Percentiles rank a stretch among this genome's conserved stretches.
Evolutionary conservation across 1,140 invertebrate species (phyloP).

Genomic region (Diprion similis): DNA sequence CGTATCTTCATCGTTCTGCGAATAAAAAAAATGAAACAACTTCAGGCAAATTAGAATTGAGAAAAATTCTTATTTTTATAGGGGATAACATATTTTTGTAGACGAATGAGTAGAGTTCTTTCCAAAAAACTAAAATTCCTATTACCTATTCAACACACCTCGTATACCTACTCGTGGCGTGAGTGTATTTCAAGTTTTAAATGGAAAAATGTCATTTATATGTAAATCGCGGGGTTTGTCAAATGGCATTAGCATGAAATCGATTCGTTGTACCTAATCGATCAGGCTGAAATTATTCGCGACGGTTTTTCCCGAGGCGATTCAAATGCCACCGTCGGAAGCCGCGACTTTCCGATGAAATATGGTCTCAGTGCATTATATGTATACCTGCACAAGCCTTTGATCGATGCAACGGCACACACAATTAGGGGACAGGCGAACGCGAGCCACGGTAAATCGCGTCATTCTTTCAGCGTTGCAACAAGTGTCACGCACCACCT

Average conservation of each 20-base stretch:
- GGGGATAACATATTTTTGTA: too few species aligned
- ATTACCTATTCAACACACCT: too few species aligned
- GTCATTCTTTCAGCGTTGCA: neutral
- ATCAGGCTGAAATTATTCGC: neutral
- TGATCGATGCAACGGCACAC: too few species aligned
- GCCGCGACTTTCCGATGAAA: neutral
- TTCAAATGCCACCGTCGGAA: neutral
- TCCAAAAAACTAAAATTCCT: too few species aligned
- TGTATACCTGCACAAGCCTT: too few species aligned
- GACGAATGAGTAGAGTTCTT: too few species aligned
- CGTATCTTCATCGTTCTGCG: too few species aligned
- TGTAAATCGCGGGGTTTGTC: conserved; percentile 33
- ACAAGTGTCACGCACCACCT: neutral
- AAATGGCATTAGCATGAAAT: conserved; percentile 21
- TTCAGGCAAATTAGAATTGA: too few species aligned
- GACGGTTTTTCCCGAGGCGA: neutral
- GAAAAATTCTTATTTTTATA: too few species aligned
- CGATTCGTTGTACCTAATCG: conserved; percentile 17
- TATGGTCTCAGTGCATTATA: neutral
- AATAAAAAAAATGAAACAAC: too few species aligned
- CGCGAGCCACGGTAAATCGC: neutral
- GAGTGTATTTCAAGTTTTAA: neutral
- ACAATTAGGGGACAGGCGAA: neutral
- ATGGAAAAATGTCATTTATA: conserved; percentile 36
- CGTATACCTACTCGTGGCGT: neutral